These are phyloP conservation scores for Tachysurus vachellii DNA, from an alignment of 2,113 vertebrate genomes.

Conservation along the genomic window DNA sequence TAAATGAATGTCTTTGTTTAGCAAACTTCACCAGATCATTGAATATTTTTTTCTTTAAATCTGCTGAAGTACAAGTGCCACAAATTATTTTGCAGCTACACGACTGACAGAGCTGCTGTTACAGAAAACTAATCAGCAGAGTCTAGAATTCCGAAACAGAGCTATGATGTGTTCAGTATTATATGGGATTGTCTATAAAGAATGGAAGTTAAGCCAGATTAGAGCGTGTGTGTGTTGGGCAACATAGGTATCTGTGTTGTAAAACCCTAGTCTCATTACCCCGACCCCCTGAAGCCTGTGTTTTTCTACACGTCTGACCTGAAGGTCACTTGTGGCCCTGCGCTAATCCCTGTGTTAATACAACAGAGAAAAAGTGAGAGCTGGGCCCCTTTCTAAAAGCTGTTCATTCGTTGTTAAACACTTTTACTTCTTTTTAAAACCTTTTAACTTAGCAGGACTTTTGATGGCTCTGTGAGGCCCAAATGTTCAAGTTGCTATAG, in stretches of 20 bases:
- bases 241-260: slow-evolving; percentile 4
- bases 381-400: slow-evolving; percentile 67
- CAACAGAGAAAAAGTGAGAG: slow-evolving; percentile 78
- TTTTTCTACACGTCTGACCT: slow-evolving; percentile 68
- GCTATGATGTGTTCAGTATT: not conserved
- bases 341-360: slow-evolving; percentile 75
- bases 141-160: not conserved
- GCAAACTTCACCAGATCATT: not conserved
- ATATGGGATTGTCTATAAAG: not conserved
- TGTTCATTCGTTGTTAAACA: not conserved
- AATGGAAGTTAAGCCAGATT: slow-evolving; percentile 18
- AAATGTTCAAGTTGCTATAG: not conserved
- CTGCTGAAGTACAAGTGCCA: not conserved
- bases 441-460: slow-evolving; percentile 72
- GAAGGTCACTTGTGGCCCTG: slow-evolving; percentile 75
- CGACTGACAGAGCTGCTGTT: not conserved
- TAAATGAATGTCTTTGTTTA: not conserved
- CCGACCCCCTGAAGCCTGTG: slow-evolving; percentile 17
- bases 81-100: not conserved
- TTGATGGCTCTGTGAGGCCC: slow-evolving; percentile 69
- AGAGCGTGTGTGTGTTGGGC: not conserved
- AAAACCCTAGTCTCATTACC: not conserved
- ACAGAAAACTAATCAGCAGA: not conserved
- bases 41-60: not conserved
- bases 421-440: slow-evolving; percentile 16